Evolutionary conservation across 2,797 vertebrate species (phyloP).

Genomic region (Acanthurus lineatus): DNA sequence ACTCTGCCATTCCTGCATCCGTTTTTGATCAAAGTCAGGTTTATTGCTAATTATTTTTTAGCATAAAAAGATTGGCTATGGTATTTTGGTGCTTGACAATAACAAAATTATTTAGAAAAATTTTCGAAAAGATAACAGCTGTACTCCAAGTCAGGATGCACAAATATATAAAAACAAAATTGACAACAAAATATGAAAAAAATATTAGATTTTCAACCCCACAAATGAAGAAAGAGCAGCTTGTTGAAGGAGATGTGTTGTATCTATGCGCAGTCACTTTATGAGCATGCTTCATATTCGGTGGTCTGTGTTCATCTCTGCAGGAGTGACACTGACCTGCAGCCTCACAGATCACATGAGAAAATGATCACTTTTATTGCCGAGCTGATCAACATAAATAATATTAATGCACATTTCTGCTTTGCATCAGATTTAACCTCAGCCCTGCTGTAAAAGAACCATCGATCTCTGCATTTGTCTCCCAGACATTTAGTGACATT

Average conservation of each 20-base stretch:
- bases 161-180: too few species aligned
- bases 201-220: neutral
- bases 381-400: constrained; percentile 58
- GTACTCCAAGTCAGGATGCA: too few species aligned
- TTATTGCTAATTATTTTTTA: too few species aligned
- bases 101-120: too few species aligned
- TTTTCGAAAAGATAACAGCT: too few species aligned
- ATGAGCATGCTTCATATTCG: neutral
- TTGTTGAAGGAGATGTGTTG: neutral
- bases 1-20: too few species aligned
- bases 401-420: constrained; percentile 47
- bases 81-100: too few species aligned
- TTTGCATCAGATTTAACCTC: constrained; percentile 53
- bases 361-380: constrained; percentile 52
- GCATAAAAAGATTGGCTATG: too few species aligned
- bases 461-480: constrained; percentile 59
- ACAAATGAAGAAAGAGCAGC: fast-evolving
- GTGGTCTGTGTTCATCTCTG: neutral
- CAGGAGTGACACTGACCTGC: constrained; percentile 61
- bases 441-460: constrained; percentile 24
- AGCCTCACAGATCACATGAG: constrained; percentile 31
- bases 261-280: neutral
- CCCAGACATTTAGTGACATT: constrained; percentile 63
- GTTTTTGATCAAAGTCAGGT: too few species aligned
- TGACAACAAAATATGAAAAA: too few species aligned